These are phyloP conservation scores for Drosophila multiciliata DNA, from an alignment of 2,888 invertebrate genomes.

Conservation along the genomic window DNA sequence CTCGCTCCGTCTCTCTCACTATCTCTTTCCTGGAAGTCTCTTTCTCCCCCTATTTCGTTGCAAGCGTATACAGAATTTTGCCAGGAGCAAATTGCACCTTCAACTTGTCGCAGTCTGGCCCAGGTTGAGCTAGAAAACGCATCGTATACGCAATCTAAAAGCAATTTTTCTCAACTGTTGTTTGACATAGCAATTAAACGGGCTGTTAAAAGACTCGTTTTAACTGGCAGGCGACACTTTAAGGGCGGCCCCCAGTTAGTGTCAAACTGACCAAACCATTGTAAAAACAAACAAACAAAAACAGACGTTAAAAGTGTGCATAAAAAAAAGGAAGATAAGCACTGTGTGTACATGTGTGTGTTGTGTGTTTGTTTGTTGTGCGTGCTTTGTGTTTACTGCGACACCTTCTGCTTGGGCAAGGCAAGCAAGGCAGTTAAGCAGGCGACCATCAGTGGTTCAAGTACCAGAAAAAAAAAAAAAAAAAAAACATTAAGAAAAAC, in stretches of 20 bases:
- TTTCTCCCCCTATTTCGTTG: conserved; percentile 18
- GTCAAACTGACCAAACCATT: conserved; percentile 39
- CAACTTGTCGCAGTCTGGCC: conserved; percentile 4
- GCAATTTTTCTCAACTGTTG: conserved; percentile 21
- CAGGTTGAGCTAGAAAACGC: conserved; percentile 24
- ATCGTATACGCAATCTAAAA: conserved; percentile 46
- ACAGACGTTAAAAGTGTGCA: conserved; percentile 53
- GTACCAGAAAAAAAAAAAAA: conserved; percentile 7
- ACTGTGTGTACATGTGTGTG: conserved; percentile 6
- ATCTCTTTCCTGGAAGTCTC: not conserved
- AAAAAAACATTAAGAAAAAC: not conserved
- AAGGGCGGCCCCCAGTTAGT: not conserved
- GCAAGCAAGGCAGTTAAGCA: conserved; percentile 20
- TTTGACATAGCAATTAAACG: conserved; percentile 37
- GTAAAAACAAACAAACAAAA: conserved; percentile 60
- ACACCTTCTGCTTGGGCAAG: conserved; percentile 43
- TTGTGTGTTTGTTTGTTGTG: conserved; percentile 4
- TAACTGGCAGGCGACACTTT: conserved; percentile 48
- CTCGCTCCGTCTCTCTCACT: not conserved
- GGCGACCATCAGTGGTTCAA: conserved; percentile 28
- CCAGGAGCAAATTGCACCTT: conserved; percentile 14
- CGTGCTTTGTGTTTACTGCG: conserved; percentile 16
- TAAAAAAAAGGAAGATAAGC: conserved; percentile 60
- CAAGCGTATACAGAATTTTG: conserved; percentile 65
- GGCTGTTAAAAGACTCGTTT: conserved; percentile 49